Conservation (phyloP, 2,888 invertebrate species). For the Griposia aprilina region DNA sequence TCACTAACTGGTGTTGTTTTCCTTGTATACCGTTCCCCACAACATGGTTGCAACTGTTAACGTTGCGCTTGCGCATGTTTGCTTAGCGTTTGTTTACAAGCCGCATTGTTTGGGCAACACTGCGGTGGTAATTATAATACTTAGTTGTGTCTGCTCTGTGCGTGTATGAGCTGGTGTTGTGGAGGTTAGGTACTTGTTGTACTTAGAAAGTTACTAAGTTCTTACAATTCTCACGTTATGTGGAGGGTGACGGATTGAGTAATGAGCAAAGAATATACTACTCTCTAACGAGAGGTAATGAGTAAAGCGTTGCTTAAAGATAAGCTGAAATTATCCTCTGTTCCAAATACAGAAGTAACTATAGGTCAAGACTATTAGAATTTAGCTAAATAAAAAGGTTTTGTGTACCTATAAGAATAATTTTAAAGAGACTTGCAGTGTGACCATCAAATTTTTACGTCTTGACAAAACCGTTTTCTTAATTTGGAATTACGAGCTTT, state of each 20-base stretch:
- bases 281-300: no score
- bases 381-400: neutral
- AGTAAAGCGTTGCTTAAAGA: neutral
- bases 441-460: neutral
- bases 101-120: conserved; percentile 59
- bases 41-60: conserved; percentile 53
- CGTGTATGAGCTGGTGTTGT: neutral
- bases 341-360: neutral
- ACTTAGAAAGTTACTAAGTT: conserved; percentile 13
- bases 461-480: neutral
- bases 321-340: neutral
- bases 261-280: neutral
- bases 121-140: conserved; percentile 58
- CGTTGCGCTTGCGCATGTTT: conserved; percentile 61
- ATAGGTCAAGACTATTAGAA: neutral
- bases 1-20: conserved; percentile 27
- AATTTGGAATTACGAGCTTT: neutral
- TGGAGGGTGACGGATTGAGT: conserved; percentile 17
- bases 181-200: neutral
- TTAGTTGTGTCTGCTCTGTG: conserved; percentile 58
- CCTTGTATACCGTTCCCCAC: conserved; percentile 45
- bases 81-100: conserved; percentile 41
- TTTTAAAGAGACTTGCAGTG: neutral
- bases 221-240: neutral
- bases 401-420: neutral